A percentile compares a stretch with the other conserved stretches of the same genome.
Evolutionary conservation across 2,888 invertebrate genomes (phyloP).

Genomic region (Clunio marinus): DNA sequence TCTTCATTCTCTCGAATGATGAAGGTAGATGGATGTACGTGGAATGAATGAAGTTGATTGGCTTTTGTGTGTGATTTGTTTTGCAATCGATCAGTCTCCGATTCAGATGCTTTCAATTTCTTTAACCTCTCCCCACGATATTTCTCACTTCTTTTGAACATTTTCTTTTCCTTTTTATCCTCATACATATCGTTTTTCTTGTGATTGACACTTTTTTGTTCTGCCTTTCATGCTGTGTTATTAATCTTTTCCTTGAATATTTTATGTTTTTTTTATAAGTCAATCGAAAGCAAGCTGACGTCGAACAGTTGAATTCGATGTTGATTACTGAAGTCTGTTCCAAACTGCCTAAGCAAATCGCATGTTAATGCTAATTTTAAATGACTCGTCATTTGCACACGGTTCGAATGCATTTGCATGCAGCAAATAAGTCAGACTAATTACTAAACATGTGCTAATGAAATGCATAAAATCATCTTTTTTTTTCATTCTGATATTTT

Average conservation of each 20-base stretch:
- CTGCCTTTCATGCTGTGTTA: conserved; percentile 17
- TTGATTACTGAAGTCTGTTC: background rate
- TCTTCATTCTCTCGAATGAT: conserved; percentile 24
- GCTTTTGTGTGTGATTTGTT: conserved; percentile 35
- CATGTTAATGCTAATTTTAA: conserved; percentile 7
- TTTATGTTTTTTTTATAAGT: background rate
- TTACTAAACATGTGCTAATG: conserved; percentile 20
- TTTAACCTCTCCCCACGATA: background rate
- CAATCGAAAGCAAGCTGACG: background rate
- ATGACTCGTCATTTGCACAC: background rate
- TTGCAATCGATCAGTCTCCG: conserved; percentile 35
- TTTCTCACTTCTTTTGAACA: background rate
- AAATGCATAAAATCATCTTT: background rate
- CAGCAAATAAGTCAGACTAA: conserved; percentile 4
- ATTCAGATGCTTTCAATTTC: background rate
- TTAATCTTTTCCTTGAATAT: conserved; percentile 13
- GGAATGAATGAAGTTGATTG: conserved; percentile 37
- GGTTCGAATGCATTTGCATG: background rate
- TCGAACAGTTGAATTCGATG: background rate
- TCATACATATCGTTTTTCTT: background rate
- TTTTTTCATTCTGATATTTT: too few relatives aligned
- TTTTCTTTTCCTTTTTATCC: too few relatives aligned
- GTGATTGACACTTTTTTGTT: conserved; percentile 38
- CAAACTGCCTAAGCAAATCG: background rate
- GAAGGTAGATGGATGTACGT: conserved; percentile 30